Evolutionary conservation across 1,140 invertebrate genomes (phyloP).

Genomic region (Drosophila auraria): DNA sequence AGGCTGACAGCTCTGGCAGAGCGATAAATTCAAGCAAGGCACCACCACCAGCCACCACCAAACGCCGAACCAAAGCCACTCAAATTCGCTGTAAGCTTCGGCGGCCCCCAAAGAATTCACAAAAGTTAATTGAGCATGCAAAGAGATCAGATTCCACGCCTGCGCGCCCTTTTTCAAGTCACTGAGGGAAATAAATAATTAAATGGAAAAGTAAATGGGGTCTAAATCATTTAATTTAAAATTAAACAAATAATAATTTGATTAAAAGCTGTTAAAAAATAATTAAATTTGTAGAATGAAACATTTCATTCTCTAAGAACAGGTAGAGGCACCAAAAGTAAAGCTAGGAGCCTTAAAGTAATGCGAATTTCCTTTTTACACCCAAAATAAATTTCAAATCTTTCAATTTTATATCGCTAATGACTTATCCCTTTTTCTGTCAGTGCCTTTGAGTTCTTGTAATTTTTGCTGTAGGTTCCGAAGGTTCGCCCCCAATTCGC

Average conservation of each 20-base stretch:
- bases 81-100: conserved; percentile 36
- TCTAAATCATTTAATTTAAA: background rate
- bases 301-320: too few relatives aligned
- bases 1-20: conserved; percentile 72
- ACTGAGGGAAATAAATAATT: background rate
- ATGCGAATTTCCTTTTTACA: too few relatives aligned
- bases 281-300: background rate
- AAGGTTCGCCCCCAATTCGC: conserved; percentile 50
- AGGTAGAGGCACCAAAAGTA: too few relatives aligned
- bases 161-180: conserved; percentile 41
- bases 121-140: conserved; percentile 79
- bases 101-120: conserved; percentile 34
- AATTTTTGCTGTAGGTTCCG: background rate
- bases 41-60: conserved; percentile 11
- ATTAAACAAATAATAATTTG: too few relatives aligned
- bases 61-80: conserved; percentile 14
- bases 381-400: too few relatives aligned
- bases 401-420: too few relatives aligned
- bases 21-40: conserved; percentile 62
- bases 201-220: too few relatives aligned
- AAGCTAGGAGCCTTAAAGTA: too few relatives aligned
- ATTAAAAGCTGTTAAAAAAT: background rate
- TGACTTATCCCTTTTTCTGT: background rate
- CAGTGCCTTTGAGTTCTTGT: background rate
- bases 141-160: conserved; percentile 70